Evolutionary conservation across 2,113 vertebrate species (phyloP), one percentile per base, ranked within the genome.

Genomic region (Oncorhynchus nerka): DNA sequence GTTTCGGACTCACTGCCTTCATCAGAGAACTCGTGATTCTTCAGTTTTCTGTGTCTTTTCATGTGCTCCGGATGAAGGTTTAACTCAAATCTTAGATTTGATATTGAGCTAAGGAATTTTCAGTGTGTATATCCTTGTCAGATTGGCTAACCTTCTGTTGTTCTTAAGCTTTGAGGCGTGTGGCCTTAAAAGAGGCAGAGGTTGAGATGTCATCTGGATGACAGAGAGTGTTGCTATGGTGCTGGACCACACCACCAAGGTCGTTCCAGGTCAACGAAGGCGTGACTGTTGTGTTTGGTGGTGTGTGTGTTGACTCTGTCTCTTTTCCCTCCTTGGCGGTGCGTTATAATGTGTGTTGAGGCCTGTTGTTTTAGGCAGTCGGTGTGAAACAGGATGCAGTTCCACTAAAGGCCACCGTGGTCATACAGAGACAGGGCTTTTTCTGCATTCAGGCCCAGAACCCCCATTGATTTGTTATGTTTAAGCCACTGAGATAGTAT

Each of bases 291-390:
- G 65, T 64, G 30, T 34, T 59, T 57, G 57, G 13, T 22, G 13
- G 15, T 73, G 26, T 61, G 51, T 59, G 26, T 11, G 51, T 22
- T 45, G 34, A n/a, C 45, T 22, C 74, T 30, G 19, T 28, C 67
- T 20, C 16, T 28, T 66, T 22, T 62, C 9, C 59, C 59, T 62
- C n/a, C 59, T 9, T n/a, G 19, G 59, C n/a, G 19, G 59, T 5
- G n/a, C 59, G 0, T 19, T 55, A 15, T 55, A 15, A 4, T 49
- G 68, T 70, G 80, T 75, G 39, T 84, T 83, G 79, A 78, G 65
- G 49, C 73, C 39, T 87, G 83, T 86, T 82, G 85, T 84, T 88
- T 85, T 81, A 91, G 83, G 89, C 80, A 84, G 70, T 13, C 80
- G 72, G 83, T 77, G 79, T 87, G 84, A 85, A 83, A 78, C 81